A percentile compares a stretch with the other conserved stretches of the same genome.
phyloP scores from a whole-genome alignment of 2,797 vertebrate genomes.

The Thripadectes ignobilis region DNA sequence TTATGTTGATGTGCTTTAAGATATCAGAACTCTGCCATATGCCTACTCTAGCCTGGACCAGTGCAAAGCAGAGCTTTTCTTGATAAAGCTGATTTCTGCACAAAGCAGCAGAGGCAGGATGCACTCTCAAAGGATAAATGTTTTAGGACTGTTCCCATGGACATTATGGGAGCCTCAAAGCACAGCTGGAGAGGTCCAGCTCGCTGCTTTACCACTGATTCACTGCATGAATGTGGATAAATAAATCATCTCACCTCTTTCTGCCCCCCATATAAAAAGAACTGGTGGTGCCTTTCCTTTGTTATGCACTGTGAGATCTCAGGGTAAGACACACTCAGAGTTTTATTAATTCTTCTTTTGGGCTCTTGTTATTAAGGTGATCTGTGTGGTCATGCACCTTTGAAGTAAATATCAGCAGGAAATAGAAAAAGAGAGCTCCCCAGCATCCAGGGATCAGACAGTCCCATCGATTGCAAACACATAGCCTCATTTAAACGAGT shows the following conservation, averaged over 20 bases:
- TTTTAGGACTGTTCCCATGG: not conserved
- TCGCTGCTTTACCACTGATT: not conserved
- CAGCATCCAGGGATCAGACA: constrained; percentile 31
- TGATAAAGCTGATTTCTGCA: not conserved
- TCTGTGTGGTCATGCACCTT: constrained; percentile 22
- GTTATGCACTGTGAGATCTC: not conserved
- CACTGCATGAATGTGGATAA: not conserved
- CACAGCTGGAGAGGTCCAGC: constrained; percentile 20
- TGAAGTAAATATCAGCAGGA: constrained; percentile 55
- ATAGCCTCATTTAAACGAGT: not conserved
- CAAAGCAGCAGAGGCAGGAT: not conserved
- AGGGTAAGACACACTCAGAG: not conserved
- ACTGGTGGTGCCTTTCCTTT: constrained; percentile 27
- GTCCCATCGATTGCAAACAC: constrained; percentile 16
- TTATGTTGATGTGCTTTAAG: not conserved
- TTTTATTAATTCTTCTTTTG: constrained; percentile 51
- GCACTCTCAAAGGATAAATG: not conserved
- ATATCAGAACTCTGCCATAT: not conserved
- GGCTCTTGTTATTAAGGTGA: constrained; percentile 25
- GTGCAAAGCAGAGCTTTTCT: not conserved
- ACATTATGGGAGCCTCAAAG: constrained; percentile 3
- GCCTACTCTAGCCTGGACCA: not conserved
- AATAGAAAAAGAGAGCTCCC: constrained; percentile 12
- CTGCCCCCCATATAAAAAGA: not conserved
- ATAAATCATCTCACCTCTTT: constrained; percentile 48